Base-by-base conservation (phyloP, 2,888 invertebrate genomes). In the Sepioteuthis lessoniana region DNA sequence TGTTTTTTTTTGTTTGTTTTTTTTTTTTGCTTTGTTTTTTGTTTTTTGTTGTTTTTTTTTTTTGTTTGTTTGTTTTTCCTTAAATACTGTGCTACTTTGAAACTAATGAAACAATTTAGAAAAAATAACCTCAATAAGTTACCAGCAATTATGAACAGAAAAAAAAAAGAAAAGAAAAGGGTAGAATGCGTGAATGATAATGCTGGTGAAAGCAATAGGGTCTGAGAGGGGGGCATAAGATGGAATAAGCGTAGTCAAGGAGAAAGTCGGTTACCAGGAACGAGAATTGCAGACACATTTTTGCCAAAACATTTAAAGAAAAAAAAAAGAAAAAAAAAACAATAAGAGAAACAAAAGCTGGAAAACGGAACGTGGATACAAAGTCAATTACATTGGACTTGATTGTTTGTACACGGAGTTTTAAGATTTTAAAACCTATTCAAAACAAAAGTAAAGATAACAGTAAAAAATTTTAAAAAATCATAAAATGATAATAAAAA, bases 361-460 rank as follows among this genome's bases (percentile, higher is more conserved):
- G n/a, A 76, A 76, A 35, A 4, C 31, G 19, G 25, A 76, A 76
- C n/a, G 76, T 19, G n/a, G 76, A 35, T 76, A 76, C n/a, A 76
- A 76, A 76, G 76, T 76, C 76, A 76, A 76, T 76, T 76, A 76
- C 35, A 35, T 35, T 76, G 16, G n/a, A 76, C n/a, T 76, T 76
- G n/a, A 76, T 76, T 76, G 76, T 76, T 76, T 76, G 76, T 76
- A 76, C 76, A 76, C 76, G 1, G 76, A 76, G n/a, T n/a, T 76
- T 76, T 76, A 76, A 76, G 76, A 76, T 76, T n/a, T 76, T 10
- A 76, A 76, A 76, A 76, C n/a, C n/a, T 76, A 76, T 76, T n/a
- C n/a, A 76, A 76, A n/a, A 76, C n/a, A 76, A n/a, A n/a, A 55
- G 55, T 21, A 55, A 60, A 60, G 28, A 60, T 25, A 35, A n/a